Evolutionary conservation across 2,113 vertebrate species (phyloP).

Genomic region (Apistogramma diplotaenia): DNA sequence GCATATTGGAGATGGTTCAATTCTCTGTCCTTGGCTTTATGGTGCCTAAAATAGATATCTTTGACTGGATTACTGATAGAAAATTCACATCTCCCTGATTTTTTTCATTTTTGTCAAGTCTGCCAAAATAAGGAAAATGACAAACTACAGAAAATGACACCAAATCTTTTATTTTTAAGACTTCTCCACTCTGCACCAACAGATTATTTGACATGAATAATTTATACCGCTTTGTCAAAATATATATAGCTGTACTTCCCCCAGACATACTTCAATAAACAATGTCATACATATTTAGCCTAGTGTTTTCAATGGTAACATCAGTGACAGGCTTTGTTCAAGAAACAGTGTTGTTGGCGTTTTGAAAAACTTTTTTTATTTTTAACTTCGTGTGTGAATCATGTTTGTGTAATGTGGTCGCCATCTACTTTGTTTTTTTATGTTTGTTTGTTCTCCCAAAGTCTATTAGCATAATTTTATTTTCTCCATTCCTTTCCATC

Average conservation of each 20-base stretch:
- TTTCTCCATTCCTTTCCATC: not conserved
- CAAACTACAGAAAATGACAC: not conserved
- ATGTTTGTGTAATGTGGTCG: slow-evolving; percentile 18
- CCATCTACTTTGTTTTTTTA: not conserved
- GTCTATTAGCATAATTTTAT: slow-evolving; percentile 53
- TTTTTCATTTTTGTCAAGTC: not conserved
- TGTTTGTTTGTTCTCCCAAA: not conserved
- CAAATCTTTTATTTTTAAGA: not conserved
- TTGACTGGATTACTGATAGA: not conserved
- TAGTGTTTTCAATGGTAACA: slow-evolving; percentile 1
- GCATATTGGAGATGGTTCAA: not conserved
- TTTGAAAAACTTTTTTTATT: not conserved
- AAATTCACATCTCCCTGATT: not conserved
- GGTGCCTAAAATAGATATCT: not conserved
- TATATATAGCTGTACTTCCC: slow-evolving; percentile 2
- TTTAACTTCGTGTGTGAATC: not conserved
- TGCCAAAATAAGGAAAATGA: not conserved
- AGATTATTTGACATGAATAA: slow-evolving; percentile 52
- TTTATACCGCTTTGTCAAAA: slow-evolving; percentile 35
- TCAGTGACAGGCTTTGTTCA: not conserved
- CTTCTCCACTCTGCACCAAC: not conserved
- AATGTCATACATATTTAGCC: slow-evolving; percentile 42
- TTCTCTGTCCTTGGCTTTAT: not conserved
- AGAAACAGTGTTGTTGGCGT: not conserved
- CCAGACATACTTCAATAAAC: slow-evolving; percentile 11